phyloP scores from a whole-genome alignment of 2,888 invertebrate species.

The Laothoe populi region DNA sequence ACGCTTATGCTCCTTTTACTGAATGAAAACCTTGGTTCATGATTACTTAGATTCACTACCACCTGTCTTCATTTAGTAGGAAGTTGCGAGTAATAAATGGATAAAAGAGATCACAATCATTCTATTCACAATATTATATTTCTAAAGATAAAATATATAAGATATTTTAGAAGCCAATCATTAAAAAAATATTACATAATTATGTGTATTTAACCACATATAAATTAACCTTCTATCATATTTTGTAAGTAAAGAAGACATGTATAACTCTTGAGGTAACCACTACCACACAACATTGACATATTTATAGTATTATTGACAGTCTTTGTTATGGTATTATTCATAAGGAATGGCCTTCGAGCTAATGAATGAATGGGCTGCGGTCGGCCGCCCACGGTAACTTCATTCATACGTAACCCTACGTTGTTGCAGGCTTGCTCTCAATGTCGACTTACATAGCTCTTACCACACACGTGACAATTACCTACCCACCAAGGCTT shows the following conservation, averaged over 20 bases:
- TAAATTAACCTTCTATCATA: not conserved
- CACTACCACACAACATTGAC: slow-evolving; percentile 33
- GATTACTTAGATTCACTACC: slow-evolving; percentile 44
- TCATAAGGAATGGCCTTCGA: slow-evolving; percentile 79
- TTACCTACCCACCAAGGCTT: slow-evolving; percentile 25
- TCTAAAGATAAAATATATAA: no score
- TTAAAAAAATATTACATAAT: not conserved
- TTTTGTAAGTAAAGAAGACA: not conserved
- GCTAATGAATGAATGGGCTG: slow-evolving; percentile 79
- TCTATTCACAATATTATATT: no score
- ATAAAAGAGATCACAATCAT: not conserved
- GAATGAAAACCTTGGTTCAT: slow-evolving; percentile 61
- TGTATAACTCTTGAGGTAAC: slow-evolving; percentile 21
- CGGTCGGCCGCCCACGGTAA: slow-evolving; percentile 70
- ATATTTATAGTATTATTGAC: slow-evolving; percentile 52
- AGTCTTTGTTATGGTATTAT: slow-evolving; percentile 78
- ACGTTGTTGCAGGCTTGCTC: slow-evolving; percentile 67
- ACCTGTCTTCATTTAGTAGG: slow-evolving; percentile 11
- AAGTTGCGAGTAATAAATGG: not conserved
- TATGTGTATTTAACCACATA: not conserved
- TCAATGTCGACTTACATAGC: slow-evolving; percentile 62
- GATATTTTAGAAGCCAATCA: no score
- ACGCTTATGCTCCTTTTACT: slow-evolving; percentile 76
- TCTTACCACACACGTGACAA: slow-evolving; percentile 40
- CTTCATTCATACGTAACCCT: slow-evolving; percentile 79